A percentile compares a stretch with the other conserved stretches of the same genome.
Conservation (phyloP, 2,888 invertebrate species). For the Protonemura montana region DNA sequence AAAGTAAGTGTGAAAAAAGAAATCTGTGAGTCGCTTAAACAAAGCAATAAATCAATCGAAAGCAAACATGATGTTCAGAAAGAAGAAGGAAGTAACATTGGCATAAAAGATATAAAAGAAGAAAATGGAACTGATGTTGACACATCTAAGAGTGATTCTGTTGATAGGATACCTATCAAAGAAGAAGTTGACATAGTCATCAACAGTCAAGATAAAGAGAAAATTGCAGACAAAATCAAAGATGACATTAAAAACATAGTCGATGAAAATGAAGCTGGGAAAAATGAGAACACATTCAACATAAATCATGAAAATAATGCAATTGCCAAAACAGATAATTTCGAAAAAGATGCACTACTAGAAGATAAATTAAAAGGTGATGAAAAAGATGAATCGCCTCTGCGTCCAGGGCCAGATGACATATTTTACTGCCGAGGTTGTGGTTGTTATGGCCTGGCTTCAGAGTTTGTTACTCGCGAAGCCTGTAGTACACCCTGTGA, state of each 20-base stretch:
- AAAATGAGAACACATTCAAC: not conserved
- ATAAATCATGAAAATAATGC: not conserved
- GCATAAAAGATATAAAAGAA: slow-evolving; percentile 50
- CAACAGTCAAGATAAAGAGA: slow-evolving; percentile 16
- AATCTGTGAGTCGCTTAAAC: slow-evolving; percentile 43
- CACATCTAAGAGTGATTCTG: slow-evolving; percentile 28
- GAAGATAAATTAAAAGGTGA: not conserved
- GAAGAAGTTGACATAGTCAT: slow-evolving; percentile 28
- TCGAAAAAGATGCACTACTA: not conserved
- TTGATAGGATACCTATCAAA: slow-evolving; percentile 8
- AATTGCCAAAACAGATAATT: slow-evolving; percentile 53
- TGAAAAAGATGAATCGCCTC: not conserved
- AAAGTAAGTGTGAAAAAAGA: slow-evolving; percentile 57
- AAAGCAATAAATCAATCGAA: too few species aligned
- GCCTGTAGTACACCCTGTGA: slow-evolving; percentile 76
- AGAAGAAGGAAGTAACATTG: too few species aligned
- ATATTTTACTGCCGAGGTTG: slow-evolving; percentile 83
- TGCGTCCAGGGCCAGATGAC: slow-evolving; percentile 62
- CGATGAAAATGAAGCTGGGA: not conserved
- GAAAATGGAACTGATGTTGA: slow-evolving; percentile 55
- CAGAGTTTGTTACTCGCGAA: slow-evolving; percentile 82
- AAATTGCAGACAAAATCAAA: slow-evolving; percentile 7
- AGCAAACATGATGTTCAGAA: too few species aligned
- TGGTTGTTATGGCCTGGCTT: slow-evolving; percentile 82
- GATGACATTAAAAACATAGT: not conserved